Conservation (phyloP, 2,797 vertebrate genomes). For the Austrolebias charrua region DNA sequence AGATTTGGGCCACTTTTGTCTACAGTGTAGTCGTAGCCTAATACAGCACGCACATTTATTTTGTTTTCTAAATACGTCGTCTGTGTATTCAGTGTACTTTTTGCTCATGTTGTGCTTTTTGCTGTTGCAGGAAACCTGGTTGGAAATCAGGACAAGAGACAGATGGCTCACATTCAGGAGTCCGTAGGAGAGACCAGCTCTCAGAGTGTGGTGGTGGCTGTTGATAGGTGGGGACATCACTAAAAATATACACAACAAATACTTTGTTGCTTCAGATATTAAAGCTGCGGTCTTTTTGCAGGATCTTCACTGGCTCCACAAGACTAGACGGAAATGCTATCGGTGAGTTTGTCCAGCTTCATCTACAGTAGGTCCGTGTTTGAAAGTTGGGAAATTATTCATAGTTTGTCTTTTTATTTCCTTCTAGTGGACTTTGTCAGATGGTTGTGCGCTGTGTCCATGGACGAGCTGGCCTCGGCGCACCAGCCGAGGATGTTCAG, state of each 20-base stretch:
- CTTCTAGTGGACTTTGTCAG: constrained; percentile 96
- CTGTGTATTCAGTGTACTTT: not conserved
- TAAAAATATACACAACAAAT: not conserved
- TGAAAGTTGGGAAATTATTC: not conserved
- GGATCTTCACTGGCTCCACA: constrained; percentile 98
- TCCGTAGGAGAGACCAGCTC: constrained; percentile 99
- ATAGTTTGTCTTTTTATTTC: not conserved
- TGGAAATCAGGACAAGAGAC: constrained; percentile 90
- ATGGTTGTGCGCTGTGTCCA: constrained; percentile 98
- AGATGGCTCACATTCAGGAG: constrained; percentile 98
- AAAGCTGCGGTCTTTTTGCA: constrained; percentile 54
- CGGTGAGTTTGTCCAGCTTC: constrained; percentile 76
- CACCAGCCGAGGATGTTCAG: constrained; percentile 99
- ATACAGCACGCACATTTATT: too few species aligned
- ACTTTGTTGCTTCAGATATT: not conserved
- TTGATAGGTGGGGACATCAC: constrained; percentile 92
- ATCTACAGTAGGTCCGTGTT: not conserved
- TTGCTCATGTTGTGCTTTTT: constrained; percentile 12
- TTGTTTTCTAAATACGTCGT: not conserved
- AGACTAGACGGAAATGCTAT: constrained; percentile 97
- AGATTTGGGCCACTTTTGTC: too few species aligned
- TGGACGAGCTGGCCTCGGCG: constrained; percentile 97
- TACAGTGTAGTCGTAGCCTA: too few species aligned
- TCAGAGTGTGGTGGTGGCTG: constrained; percentile 97
- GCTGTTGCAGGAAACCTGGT: constrained; percentile 86